Percentiles rank a stretch among this genome's conserved stretches.
Conservation (phyloP, 2,113 vertebrate genomes). For the Tetrao urogallus region DNA sequence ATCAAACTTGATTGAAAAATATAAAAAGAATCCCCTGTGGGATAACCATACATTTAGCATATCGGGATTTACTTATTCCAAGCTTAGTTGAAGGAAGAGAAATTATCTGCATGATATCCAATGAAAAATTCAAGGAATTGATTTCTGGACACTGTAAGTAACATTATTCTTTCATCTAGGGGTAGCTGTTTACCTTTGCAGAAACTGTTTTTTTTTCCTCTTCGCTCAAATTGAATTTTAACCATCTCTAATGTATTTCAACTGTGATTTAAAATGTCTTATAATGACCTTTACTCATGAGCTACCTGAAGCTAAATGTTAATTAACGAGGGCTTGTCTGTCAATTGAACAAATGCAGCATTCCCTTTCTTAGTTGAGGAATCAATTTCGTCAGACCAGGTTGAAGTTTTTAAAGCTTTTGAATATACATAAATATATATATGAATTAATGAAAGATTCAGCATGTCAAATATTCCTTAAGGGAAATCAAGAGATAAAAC, state of each 20-base stretch:
- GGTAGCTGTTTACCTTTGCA: not conserved
- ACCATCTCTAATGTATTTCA: not conserved
- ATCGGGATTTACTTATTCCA: not conserved
- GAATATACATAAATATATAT: not conserved
- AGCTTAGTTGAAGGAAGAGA: not conserved
- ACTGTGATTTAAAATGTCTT: not conserved
- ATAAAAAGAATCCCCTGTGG: not conserved
- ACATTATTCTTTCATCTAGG: not conserved
- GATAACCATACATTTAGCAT: not conserved
- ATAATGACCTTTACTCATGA: not conserved
- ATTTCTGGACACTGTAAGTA: not conserved
- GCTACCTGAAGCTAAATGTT: not conserved
- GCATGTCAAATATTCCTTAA: not conserved
- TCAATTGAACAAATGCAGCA: not conserved
- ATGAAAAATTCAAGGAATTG: not conserved
- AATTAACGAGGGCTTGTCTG: not conserved
- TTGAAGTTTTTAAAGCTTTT: conserved; percentile 20
- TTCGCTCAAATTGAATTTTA: not conserved
- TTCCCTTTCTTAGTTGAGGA: not conserved
- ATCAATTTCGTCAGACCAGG: not conserved
- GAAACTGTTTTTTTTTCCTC: not conserved
- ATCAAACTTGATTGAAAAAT: not conserved
- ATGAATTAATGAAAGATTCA: not conserved
- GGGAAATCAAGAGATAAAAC: not conserved
- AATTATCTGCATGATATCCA: not conserved